These are phyloP conservation scores for Craterocephalus amniculus DNA, from an alignment of 2,797 vertebrate species.

Conservation along the genomic window DNA sequence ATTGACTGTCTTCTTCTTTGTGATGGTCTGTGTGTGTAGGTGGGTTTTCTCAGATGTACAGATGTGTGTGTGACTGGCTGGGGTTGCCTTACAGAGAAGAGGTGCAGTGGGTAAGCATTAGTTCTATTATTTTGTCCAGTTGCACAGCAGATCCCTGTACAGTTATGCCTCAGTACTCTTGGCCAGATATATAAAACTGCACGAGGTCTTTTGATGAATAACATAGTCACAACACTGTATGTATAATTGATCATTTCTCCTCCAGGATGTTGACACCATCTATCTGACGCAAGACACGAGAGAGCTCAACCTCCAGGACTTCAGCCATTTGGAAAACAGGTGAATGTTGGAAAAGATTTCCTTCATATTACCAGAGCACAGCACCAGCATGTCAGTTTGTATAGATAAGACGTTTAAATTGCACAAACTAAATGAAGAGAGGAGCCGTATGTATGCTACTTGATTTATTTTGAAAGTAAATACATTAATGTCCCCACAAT, in stretches of 20 bases:
- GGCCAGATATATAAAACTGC: conserved; percentile 12
- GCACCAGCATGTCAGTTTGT: background rate
- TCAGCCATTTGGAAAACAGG: conserved; percentile 98
- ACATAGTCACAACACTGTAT: background rate
- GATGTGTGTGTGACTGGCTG: conserved; percentile 96
- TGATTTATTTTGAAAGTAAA: conserved; percentile 15
- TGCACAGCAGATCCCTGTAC: conserved; percentile 3
- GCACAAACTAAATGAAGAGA: background rate
- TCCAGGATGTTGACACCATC: conserved; percentile 96
- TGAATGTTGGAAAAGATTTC: conserved; percentile 47
- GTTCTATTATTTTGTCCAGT: conserved; percentile 13
- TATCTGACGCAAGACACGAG: conserved; percentile 97
- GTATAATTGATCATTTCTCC: conserved; percentile 13
- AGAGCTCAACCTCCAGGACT: conserved; percentile 95
- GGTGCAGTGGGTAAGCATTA: conserved; percentile 94
- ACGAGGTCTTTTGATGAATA: conserved; percentile 20
- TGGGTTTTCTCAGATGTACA: conserved; percentile 98
- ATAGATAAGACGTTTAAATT: background rate
- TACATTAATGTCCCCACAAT: conserved; percentile 10
- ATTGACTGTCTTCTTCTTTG: conserved; percentile 7
- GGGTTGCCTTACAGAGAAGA: conserved; percentile 94
- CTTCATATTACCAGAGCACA: background rate
- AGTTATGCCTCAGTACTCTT: background rate
- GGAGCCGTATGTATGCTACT: background rate
- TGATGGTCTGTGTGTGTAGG: conserved; percentile 76